Conservation (phyloP, 2,888 invertebrate species). For the Operophtera brumata region DNA sequence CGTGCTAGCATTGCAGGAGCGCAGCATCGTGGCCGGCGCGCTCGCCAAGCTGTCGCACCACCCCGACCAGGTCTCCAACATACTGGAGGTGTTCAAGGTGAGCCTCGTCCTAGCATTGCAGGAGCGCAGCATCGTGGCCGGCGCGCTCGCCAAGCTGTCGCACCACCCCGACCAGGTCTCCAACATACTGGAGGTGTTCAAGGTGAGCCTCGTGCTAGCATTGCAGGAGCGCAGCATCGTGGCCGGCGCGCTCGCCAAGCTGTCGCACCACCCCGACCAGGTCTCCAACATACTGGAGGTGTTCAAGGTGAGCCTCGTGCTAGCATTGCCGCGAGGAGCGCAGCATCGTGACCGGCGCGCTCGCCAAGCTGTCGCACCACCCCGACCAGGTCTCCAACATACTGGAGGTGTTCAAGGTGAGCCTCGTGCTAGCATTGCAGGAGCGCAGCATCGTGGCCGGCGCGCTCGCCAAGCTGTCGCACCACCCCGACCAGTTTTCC, state of each 20-base stretch:
- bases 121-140: slow-evolving; percentile 83
- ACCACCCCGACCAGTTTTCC: slow-evolving; percentile 83
- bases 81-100: slow-evolving; percentile 83
- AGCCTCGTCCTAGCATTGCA: slow-evolving; percentile 39
- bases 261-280: slow-evolving; percentile 83
- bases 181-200: slow-evolving; percentile 85
- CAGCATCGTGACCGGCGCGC: slow-evolving; percentile 80
- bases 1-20: slow-evolving; percentile 68
- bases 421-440: slow-evolving; percentile 40
- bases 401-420: slow-evolving; percentile 81
- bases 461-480: slow-evolving; percentile 85
- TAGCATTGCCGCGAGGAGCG: slow-evolving; percentile 79
- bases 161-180: slow-evolving; percentile 83
- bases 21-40: slow-evolving; percentile 82
- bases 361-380: slow-evolving; percentile 84
- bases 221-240: slow-evolving; percentile 82
- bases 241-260: slow-evolving; percentile 84
- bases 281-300: slow-evolving; percentile 85
- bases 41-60: slow-evolving; percentile 84
- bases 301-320: slow-evolving; percentile 63
- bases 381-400: slow-evolving; percentile 86
- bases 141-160: slow-evolving; percentile 85
- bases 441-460: slow-evolving; percentile 83
- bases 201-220: slow-evolving; percentile 35
- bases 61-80: slow-evolving; percentile 84